Base-by-base conservation (phyloP, 2,113 vertebrate species). In the Tapirus terrestris region DNA sequence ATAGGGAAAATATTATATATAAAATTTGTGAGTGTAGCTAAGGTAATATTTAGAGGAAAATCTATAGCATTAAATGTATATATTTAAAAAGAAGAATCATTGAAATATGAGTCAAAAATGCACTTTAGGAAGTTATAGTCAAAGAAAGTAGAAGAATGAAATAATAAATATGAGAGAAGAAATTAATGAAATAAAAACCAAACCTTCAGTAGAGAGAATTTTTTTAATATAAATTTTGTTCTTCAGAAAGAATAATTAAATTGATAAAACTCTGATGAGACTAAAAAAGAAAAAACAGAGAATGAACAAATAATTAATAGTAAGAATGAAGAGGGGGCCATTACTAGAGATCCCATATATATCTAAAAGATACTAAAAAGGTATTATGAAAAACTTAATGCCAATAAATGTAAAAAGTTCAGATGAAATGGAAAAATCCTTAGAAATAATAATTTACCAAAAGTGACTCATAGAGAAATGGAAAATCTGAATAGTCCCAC, bases 371-470 rank as follows among this genome's bases (percentile, higher is more conserved):
- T 36, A 91, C 20, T 70, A 63, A 84, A 86, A 96, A 63, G 48
- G 58, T 96, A 58, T 63, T 81, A 77, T 88, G 39, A 92, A 73
- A n/a, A 83, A 72, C 61, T 94, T 92, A 81, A 65, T 96, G 39
- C 17, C 65, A 91, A 70, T 87, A 80, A 53, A 63, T 85, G 27
- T 81, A 80, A 95, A 79, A 80, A 39, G 36, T 92, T 93, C 27
- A 92, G n/a, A 84, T 87, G 63, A 96, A 95, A 95, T 65, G 14
- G 82, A 39, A 92, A 92, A 76, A 53, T 82, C 36, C 79, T 45
- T 81, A 93, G 72, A 91, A 94, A 88, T 88, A 79, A 48, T 48
- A 92, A 96, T 56, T 89, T 96, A 91, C 39, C 67, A 72, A 93
- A 60, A 76, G 25, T 91, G 72, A 95, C 61, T 96, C 65, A 95